Conservation (phyloP, 1,140 invertebrate genomes). For the Zaprionus gabonicus region DNA sequence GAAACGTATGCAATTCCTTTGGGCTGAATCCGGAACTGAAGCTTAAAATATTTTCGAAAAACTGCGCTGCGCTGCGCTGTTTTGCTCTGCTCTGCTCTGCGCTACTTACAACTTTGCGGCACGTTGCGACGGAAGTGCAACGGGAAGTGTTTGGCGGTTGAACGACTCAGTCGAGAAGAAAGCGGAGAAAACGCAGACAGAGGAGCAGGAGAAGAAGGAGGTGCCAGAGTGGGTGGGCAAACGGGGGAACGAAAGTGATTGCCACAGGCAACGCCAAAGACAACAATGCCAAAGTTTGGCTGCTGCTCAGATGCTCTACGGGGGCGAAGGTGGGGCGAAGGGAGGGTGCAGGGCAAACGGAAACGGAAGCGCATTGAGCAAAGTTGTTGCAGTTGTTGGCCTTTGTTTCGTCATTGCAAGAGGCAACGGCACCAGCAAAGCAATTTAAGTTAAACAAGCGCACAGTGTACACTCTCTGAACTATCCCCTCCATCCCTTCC, state of each 20-base stretch:
- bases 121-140: constrained; percentile 31
- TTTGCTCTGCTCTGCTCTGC: constrained; percentile 24
- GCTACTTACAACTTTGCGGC: constrained; percentile 58
- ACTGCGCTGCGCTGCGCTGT: constrained; percentile 52
- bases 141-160: constrained; percentile 78
- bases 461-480: constrained; percentile 39
- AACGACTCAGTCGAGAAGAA: constrained; percentile 19
- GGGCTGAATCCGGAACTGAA: constrained; percentile 62
- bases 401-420: constrained; percentile 70
- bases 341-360: constrained; percentile 45
- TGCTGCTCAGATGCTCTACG: constrained; percentile 25
- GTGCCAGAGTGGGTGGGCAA: neutral
- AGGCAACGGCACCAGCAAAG: constrained; percentile 57
- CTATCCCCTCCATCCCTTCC: neutral
- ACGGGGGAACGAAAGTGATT: constrained; percentile 69
- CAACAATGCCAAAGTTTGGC: constrained; percentile 78
- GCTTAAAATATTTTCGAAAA: constrained; percentile 67
- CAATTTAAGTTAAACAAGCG: constrained; percentile 81
- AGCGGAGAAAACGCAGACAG: neutral
- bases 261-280: constrained; percentile 76
- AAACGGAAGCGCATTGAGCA: constrained; percentile 81
- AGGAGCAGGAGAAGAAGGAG: neutral
- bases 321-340: neutral
- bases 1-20: constrained; percentile 78
- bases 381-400: constrained; percentile 79